phyloP scores from a whole-genome alignment of 2,888 invertebrate genomes.

The Willowsia nigromaculata region DNA sequence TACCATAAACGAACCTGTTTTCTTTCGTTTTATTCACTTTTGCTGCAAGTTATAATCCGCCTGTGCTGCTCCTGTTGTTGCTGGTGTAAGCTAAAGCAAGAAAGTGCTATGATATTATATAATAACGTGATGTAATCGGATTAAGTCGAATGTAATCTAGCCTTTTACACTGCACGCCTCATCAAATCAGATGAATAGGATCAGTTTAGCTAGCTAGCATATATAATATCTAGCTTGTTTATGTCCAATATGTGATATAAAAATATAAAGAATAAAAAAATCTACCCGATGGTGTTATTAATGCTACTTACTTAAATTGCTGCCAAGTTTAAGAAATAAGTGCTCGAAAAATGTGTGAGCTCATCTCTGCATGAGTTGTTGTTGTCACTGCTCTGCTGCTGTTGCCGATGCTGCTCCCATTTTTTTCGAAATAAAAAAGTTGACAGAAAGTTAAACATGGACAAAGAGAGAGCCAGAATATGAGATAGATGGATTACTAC shows the following conservation, averaged over 20 bases:
- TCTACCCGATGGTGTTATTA: conserved; percentile 11
- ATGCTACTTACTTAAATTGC: conserved; percentile 25
- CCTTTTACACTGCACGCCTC: conserved; percentile 66
- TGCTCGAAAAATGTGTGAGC: not conserved
- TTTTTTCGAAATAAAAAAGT: not conserved
- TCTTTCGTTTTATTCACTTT: not conserved
- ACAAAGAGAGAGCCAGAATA: not conserved
- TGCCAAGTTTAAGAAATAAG: conserved; percentile 12
- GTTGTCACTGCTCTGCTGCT: not conserved
- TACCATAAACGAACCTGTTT: conserved; percentile 36
- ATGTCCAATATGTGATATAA: not conserved
- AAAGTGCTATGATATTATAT: conserved; percentile 29
- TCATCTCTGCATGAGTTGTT: not conserved
- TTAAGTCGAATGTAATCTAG: conserved; percentile 63
- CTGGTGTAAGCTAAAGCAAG: not conserved
- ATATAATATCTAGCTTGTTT: not conserved
- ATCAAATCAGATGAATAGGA: conserved; percentile 65
- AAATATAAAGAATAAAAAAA: not conserved
- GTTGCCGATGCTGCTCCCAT: conserved; percentile 31
- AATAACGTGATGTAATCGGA: conserved; percentile 65
- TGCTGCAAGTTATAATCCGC: conserved; percentile 5
- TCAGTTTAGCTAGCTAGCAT: not conserved
- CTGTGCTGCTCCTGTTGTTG: not conserved
- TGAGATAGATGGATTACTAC: not conserved
- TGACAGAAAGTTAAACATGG: conserved; percentile 24